Base-by-base conservation (phyloP, 2,888 invertebrate genomes). In the Conistra vaccinii region DNA sequence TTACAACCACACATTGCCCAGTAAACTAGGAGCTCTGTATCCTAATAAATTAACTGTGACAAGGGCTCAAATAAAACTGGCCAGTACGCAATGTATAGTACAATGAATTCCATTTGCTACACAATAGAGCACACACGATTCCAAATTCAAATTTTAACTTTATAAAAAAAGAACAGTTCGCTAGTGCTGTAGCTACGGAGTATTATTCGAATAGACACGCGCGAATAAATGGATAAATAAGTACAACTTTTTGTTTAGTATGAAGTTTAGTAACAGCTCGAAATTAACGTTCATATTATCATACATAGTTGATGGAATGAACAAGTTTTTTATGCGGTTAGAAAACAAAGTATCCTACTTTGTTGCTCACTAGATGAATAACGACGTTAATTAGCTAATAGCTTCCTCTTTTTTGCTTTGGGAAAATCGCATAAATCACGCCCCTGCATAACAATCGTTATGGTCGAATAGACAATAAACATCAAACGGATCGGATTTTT, bases 61-160 rank as follows among this genome's bases (percentile, higher is more conserved):
- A 78, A 82, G 74, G 82, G 92, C 78, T 89, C 92, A 89, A 78
- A 69, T 77, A 85, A 89, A 81, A 88, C 85, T 92, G 92, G 92
- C 75, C 85, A 85, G 88, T 85, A 91, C 90, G 92, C 91, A 93
- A 93, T 89, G 89, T 90, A 89, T 91, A 91, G 91, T 90, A 92
- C 91, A 93, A 92, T 92, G 93, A 94, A 94, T 95, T 94, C 93
- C 93, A 95, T 95, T 96, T 94, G 92, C 93, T 89, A 92, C 90
- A 95, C 95, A 96, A 95, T 95, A 95, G 94, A 95, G 94, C 94
- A 94, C 93, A 95, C 93, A 94, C 94, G 94, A 94, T 94, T 94
- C 94, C 91, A 92, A 96, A 96, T 95, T 95, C 94, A 93, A 95
- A 94, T 92, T 93, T 94, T 86, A 88, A 87, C 79, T 84, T 91